phyloP scores from a whole-genome alignment of 2,113 vertebrate species.

The Ciconia maguari region DNA sequence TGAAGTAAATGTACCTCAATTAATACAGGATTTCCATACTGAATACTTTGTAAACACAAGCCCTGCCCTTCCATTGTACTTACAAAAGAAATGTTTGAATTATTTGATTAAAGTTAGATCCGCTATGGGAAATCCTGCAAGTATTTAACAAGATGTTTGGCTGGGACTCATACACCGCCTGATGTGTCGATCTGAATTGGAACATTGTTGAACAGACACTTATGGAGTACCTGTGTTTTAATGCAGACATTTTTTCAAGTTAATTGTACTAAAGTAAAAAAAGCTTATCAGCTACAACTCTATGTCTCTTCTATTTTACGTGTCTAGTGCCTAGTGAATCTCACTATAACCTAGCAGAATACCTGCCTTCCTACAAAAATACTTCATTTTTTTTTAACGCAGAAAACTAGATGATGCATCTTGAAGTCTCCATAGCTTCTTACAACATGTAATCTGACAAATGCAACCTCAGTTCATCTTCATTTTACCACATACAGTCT shows the following conservation, averaged over 20 bases:
- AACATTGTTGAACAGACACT: neutral
- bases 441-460: neutral
- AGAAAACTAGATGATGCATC: neutral
- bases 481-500: neutral
- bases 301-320: neutral
- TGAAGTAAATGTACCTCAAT: constrained; percentile 30
- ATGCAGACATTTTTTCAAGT: neutral
- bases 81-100: constrained; percentile 54
- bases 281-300: neutral
- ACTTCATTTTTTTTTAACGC: fast-evolving
- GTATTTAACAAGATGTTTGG: constrained; percentile 57
- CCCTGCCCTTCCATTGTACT: constrained; percentile 63
- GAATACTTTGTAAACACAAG: constrained; percentile 63
- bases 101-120: constrained; percentile 68
- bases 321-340: neutral
- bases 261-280: neutral
- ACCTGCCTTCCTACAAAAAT: neutral
- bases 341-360: neutral
- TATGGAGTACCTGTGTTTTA: neutral
- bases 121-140: constrained; percentile 62
- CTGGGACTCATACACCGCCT: neutral
- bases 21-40: constrained; percentile 65
- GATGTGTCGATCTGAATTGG: neutral
- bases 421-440: neutral
- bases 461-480: neutral